Percentiles rank a stretch among this genome's conserved stretches.
Evolutionary conservation across 1,140 invertebrate genomes (phyloP).

Genomic region (Eriocheir sinensis): DNA sequence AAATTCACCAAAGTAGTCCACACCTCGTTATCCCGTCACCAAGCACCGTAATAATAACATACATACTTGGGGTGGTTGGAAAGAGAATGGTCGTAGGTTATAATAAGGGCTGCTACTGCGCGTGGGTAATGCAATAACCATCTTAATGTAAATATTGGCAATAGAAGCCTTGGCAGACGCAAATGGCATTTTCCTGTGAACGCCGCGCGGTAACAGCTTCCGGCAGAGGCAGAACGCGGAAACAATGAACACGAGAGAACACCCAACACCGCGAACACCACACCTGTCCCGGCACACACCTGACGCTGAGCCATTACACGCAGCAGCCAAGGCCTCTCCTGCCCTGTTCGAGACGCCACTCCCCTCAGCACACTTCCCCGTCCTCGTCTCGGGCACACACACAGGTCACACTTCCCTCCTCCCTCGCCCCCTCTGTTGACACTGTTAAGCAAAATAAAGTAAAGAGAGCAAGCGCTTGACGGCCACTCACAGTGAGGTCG

Average conservation of each 20-base stretch:
- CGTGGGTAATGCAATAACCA: conserved; percentile 24
- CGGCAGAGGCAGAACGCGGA: background rate
- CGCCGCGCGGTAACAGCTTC: background rate
- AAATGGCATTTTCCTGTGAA: background rate
- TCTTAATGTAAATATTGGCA: background rate
- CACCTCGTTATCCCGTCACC: no score
- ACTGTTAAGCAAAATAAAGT: conserved; percentile 16
- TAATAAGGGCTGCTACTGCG: background rate
- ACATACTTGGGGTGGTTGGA: no score
- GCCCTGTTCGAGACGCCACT: background rate
- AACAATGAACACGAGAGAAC: conserved; percentile 16
- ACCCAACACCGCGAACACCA: background rate
- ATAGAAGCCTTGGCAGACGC: background rate
- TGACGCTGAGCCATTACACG: background rate
- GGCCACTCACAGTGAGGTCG: conserved; percentile 24
- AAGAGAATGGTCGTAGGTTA: no score
- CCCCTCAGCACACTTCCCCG: background rate
- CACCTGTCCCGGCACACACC: background rate
- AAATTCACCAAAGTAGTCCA: no score
- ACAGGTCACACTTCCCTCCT: background rate
- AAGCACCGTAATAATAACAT: no score
- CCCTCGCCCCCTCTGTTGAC: conserved; percentile 17
- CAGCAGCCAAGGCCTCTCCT: background rate
- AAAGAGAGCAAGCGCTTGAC: conserved; percentile 24
- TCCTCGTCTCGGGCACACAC: conserved; percentile 5